Percentiles rank a stretch among this genome's conserved stretches.
phyloP scores from a whole-genome alignment of 2,113 vertebrate genomes.

The Myrmecobius fasciatus region DNA sequence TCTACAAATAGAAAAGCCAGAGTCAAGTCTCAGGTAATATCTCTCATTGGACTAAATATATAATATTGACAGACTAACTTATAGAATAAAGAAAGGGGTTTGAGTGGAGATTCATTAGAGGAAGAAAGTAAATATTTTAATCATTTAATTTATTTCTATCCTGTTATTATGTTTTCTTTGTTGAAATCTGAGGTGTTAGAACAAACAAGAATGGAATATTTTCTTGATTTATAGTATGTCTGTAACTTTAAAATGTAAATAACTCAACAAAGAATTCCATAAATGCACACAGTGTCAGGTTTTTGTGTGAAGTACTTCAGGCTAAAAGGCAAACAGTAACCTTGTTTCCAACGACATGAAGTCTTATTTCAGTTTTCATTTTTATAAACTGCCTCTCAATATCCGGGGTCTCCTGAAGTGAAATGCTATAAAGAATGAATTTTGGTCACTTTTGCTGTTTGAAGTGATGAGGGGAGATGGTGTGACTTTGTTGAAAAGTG shows the following conservation, averaged over 20 bases:
- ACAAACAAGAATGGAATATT: conserved; percentile 60
- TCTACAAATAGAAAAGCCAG: conserved; percentile 82
- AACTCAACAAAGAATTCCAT: conserved; percentile 65
- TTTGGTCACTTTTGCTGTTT: conserved; percentile 66
- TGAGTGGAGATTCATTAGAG: conserved; percentile 67
- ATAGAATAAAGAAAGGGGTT: conserved; percentile 72
- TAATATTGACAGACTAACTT: conserved; percentile 76
- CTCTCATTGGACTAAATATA: conserved; percentile 75
- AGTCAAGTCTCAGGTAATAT: conserved; percentile 81
- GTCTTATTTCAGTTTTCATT: conserved; percentile 76
- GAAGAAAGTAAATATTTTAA: conserved; percentile 68
- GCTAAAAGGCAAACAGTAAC: conserved; percentile 73
- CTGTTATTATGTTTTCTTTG: conserved; percentile 55
- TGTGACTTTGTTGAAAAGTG: conserved; percentile 72
- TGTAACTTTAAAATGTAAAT: conserved; percentile 50
- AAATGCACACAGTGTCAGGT: conserved; percentile 58
- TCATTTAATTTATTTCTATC: conserved; percentile 70
- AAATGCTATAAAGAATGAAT: conserved; percentile 65
- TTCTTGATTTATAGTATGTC: conserved; percentile 53
- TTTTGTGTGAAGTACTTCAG: conserved; percentile 69
- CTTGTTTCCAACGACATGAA: conserved; percentile 76
- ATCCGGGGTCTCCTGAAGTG: conserved; percentile 66
- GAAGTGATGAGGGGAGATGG: conserved; percentile 57
- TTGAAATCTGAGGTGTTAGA: conserved; percentile 64
- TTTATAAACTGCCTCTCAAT: conserved; percentile 77